These are phyloP conservation scores for Mus pahari DNA, from an alignment of 2,113 vertebrate genomes.

Conservation along the genomic window DNA sequence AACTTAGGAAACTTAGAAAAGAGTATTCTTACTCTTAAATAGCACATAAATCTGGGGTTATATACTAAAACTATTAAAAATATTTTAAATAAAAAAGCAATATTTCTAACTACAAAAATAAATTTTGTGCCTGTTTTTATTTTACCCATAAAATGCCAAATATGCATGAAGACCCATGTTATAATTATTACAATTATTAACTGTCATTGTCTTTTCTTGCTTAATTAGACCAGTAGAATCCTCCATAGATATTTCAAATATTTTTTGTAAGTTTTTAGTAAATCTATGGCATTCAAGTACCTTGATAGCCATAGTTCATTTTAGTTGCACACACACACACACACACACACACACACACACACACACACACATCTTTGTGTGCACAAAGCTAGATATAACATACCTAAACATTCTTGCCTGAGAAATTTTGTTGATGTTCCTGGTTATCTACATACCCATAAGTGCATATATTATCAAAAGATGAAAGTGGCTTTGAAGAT, in stretches of 20 bases:
- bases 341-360: too few species aligned
- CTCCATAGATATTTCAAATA: neutral
- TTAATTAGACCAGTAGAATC: neutral
- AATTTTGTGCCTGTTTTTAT: neutral
- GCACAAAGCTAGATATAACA: neutral
- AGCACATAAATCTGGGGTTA: neutral
- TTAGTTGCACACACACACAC: neutral
- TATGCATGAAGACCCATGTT: fast-evolving
- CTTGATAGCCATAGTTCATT: neutral
- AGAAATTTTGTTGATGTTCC: neutral
- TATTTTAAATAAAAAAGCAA: neutral
- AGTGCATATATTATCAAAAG: neutral
- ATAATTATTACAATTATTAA: neutral
- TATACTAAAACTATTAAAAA: neutral
- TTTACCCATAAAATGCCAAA: neutral
- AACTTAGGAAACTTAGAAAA: neutral
- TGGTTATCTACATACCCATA: neutral
- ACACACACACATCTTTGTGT: too few species aligned
- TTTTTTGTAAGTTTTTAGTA: neutral
- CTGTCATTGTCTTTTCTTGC: neutral
- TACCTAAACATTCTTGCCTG: neutral
- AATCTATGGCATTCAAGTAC: neutral
- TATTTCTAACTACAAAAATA: neutral
- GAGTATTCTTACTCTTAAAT: neutral
- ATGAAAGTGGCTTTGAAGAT: neutral